Percentiles rank a stretch among this genome's conserved stretches.
These are phyloP conservation scores for Anomalospiza imberbis DNA, from an alignment of 2,797 vertebrate species.

Conservation along the genomic window DNA sequence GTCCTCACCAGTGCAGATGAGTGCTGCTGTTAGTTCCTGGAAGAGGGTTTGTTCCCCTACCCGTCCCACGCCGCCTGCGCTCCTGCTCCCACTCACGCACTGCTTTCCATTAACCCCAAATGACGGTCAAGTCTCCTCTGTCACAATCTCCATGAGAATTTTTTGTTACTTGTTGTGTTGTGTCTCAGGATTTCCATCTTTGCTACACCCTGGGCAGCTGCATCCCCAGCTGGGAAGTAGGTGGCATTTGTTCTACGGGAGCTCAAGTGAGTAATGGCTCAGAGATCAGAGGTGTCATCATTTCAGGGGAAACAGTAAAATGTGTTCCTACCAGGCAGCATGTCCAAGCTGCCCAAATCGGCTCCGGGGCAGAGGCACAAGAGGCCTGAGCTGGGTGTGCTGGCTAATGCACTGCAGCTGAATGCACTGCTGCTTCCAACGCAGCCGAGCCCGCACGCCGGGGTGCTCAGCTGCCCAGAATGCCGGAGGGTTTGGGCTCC, in stretches of 20 bases:
- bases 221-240: not conserved
- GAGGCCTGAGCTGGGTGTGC: not conserved
- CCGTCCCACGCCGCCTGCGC: fast-evolving
- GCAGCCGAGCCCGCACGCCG: fast-evolving
- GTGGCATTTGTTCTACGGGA: not conserved
- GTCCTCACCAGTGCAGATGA: fast-evolving
- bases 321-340: not conserved
- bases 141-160: not conserved
- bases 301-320: not conserved
- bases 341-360: not conserved
- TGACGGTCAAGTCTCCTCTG: not conserved
- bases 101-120: not conserved
- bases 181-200: not conserved
- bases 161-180: fast-evolving
- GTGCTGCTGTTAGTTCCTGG: not conserved
- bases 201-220: not conserved
- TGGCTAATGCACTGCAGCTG: fast-evolving
- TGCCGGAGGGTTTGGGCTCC: fast-evolving
- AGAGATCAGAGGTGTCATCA: not conserved
- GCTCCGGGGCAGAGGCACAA: fast-evolving
- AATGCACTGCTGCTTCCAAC: too few relatives aligned
- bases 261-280: not conserved
- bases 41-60: not conserved
- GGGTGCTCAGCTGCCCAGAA: not conserved
- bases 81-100: not conserved